Evolutionary conservation across 1,140 invertebrate genomes (phyloP), one percentile per base, ranked within the genome.

Genomic region (Dysdera silvatica): DNA sequence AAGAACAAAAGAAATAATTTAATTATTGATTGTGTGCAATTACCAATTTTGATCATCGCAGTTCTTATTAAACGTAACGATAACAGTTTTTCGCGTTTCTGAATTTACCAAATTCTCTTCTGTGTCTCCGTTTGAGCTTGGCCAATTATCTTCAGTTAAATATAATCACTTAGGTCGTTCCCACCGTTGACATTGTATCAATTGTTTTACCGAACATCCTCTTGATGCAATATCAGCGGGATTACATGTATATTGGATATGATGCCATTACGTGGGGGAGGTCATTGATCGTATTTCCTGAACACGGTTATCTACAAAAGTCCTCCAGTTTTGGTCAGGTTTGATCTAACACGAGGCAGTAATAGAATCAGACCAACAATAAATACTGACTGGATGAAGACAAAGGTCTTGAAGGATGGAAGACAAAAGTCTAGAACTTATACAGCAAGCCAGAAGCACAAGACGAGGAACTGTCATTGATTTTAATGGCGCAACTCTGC

Each of bases 351-450:
- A 18, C 16, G 55, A 35, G 12, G 41, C n/a, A n/a, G n/a, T n/a
- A n/a, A n/a, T n/a, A n/a, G n/a, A 58, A 28, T 64, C 35, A 16
- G 47, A 52, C 62, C 54, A 58, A 65, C 28, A 65, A 35, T 59
- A 29, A 23, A 40, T 49, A 28, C 29, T n/a, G 23, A 56, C n/a
- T 20, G 40, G 3, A 5, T 4, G 5, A 12, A 53, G 14, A 3
- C 35, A n/a, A 7, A 61, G 20, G 47, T 53, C 51, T 29, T 29
- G n/a, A 5, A 49, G 5, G 10, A 52, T n/a, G 7, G 51, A 33
- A n/a, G n/a, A n/a, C n/a, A n/a, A n/a, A n/a, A n/a, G n/a, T n/a
- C n/a, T n/a, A 35, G 52, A 26, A 2, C 49, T 31, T 32, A 61
- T 53, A 3, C 10, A 26, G 18, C 51, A 61, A 2, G 51, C 49